phyloP scores from a whole-genome alignment of 2,888 invertebrate genomes.

The Alloplasta piceator region DNA sequence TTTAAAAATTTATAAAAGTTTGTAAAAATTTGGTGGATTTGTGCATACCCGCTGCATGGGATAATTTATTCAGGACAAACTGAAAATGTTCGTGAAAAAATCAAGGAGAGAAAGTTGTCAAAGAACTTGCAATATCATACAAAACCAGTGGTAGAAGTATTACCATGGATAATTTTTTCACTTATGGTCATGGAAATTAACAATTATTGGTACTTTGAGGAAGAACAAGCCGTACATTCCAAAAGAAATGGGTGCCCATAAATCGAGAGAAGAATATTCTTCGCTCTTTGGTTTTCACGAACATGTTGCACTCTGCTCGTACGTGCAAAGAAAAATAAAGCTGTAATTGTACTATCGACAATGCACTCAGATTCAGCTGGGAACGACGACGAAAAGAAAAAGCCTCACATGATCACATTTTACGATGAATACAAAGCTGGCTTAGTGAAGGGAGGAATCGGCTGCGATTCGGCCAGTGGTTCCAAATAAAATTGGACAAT shows the following conservation, averaged over 20 bases:
- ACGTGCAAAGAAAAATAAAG: no score
- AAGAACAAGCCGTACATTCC: constrained; percentile 65
- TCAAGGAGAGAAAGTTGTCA: constrained; percentile 72
- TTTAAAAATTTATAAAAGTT: no score
- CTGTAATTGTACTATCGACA: no score
- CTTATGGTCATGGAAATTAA: constrained; percentile 61
- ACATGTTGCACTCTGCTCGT: no score
- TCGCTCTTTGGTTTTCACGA: no score
- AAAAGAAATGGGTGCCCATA: constrained; percentile 60
- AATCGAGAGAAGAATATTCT: constrained; percentile 22
- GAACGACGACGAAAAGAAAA: no score
- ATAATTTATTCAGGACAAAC: constrained; percentile 68
- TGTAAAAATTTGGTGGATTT: constrained; percentile 72
- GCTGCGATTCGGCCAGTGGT: no score
- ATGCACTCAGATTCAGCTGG: no score
- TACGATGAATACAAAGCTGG: no score
- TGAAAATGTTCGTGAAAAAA: constrained; percentile 69
- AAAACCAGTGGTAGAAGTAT: constrained; percentile 72
- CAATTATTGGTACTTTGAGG: constrained; percentile 62
- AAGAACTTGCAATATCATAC: constrained; percentile 69
- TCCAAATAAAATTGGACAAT: no score
- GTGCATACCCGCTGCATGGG: constrained; percentile 67
- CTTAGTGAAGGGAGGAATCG: no score
- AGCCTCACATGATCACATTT: no score
- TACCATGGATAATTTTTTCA: constrained; percentile 69